Percentiles rank a stretch among this genome's conserved stretches.
These are phyloP conservation scores for Apamea crenata DNA, from an alignment of 2,888 invertebrate species.

Conservation along the genomic window DNA sequence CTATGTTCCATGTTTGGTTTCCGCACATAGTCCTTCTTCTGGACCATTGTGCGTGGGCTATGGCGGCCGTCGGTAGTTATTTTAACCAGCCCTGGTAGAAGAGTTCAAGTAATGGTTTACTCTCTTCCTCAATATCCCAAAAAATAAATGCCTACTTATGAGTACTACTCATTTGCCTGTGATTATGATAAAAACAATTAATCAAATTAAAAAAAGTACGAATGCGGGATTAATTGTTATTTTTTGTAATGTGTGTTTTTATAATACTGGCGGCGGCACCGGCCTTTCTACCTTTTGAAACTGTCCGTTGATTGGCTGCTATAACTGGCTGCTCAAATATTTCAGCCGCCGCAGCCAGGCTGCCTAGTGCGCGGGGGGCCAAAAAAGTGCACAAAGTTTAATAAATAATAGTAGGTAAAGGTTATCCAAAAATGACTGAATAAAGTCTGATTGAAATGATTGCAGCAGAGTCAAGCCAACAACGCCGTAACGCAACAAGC, in stretches of 20 bases:
- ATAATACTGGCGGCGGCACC: neutral
- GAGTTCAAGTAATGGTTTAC: neutral
- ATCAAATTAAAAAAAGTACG: neutral
- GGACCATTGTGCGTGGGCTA: too few relatives aligned
- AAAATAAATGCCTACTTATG: neutral
- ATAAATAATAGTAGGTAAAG: neutral
- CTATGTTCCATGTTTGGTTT: too few relatives aligned
- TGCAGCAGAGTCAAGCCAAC: conserved; percentile 70
- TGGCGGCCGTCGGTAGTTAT: too few relatives aligned
- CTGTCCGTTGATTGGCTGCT: too few relatives aligned
- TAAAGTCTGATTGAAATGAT: neutral
- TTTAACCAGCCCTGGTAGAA: too few relatives aligned
- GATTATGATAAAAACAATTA: neutral
- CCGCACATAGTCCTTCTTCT: too few relatives aligned
- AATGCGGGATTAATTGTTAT: neutral
- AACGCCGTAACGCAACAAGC: conserved; percentile 83
- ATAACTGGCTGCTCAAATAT: too few relatives aligned
- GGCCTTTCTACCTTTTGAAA: neutral
- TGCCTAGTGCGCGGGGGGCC: too few relatives aligned
- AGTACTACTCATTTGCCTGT: neutral
- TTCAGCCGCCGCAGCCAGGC: too few relatives aligned
- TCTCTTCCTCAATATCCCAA: neutral
- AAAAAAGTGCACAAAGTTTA: neutral
- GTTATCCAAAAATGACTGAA: neutral
- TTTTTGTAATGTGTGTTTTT: neutral